Percentiles rank a stretch among this genome's conserved stretches.
phyloP scores from a whole-genome alignment of 2,797 vertebrate species.

The Halcyon chelicuti region DNA sequence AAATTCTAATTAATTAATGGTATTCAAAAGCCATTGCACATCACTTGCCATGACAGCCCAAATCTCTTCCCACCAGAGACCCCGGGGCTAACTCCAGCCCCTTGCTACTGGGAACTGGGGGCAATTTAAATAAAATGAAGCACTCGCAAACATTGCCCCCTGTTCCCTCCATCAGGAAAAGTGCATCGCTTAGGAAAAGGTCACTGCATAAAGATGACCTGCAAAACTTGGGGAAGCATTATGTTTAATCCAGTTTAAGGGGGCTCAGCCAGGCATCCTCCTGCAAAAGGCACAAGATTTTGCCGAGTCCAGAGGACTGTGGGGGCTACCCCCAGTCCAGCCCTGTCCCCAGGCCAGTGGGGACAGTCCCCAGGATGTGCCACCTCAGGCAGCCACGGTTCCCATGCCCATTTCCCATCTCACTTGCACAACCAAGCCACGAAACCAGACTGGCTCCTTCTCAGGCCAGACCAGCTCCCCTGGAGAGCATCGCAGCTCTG shows the following conservation, averaged over 20 bases:
- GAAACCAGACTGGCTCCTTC: not conserved
- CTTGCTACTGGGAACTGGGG: not conserved
- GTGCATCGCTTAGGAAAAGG: not conserved
- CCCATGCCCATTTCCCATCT: not conserved
- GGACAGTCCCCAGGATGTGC: not conserved
- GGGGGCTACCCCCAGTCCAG: not conserved
- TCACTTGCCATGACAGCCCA: not conserved
- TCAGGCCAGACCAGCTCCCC: not conserved
- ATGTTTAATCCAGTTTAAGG: not conserved
- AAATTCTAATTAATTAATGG: slow-evolving; percentile 3
- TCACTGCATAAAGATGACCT: not conserved
- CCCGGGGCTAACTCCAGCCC: not conserved
- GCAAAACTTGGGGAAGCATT: not conserved
- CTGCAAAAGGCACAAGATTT: not conserved
- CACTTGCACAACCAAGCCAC: not conserved
- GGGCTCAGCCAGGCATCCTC: not conserved
- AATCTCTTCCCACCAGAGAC: not conserved
- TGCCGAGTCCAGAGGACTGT: not conserved
- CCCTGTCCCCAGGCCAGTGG: not conserved
- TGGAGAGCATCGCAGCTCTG: not conserved
- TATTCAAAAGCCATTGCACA: not conserved
- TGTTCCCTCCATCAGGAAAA: too few relatives aligned
- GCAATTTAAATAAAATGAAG: not conserved
- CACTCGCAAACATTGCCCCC: not conserved
- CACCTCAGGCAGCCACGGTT: not conserved